Percentiles rank a stretch among this genome's conserved stretches.
These are phyloP conservation scores for Ammospiza caudacuta DNA, from an alignment of 2,113 vertebrate genomes.

Conservation along the genomic window DNA sequence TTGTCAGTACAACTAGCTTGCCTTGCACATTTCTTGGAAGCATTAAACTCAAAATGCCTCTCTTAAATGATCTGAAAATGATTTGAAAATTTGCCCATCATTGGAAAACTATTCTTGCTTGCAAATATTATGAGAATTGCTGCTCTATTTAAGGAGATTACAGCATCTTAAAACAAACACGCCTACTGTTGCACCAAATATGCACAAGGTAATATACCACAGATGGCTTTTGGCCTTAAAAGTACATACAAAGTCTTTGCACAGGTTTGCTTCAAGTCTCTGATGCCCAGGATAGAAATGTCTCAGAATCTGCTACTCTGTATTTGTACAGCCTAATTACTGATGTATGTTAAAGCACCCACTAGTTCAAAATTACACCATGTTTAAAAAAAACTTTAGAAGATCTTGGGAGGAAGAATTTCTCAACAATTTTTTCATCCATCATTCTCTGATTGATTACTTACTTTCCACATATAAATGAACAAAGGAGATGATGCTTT, in stretches of 20 bases:
- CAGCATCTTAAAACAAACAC: not conserved
- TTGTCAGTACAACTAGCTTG: not conserved
- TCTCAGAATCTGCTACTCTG: not conserved
- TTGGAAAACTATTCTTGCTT: not conserved
- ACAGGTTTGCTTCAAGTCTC: not conserved
- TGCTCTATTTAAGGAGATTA: not conserved
- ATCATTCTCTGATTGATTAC: not conserved
- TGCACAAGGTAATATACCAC: not conserved
- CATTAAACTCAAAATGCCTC: not conserved
- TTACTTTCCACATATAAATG: not conserved
- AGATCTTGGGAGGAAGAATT: not conserved
- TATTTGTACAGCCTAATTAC: not conserved
- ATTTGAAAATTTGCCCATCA: not conserved
- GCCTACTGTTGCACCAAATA: not conserved
- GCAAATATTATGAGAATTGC: not conserved
- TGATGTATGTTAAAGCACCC: not conserved
- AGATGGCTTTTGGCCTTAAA: not conserved
- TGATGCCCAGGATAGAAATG: not conserved
- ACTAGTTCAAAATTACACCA: not conserved
- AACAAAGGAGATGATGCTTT: not conserved
- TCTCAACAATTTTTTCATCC: not conserved
- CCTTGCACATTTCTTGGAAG: not conserved
- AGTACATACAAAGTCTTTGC: not conserved
- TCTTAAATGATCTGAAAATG: not conserved
- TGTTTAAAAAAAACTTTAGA: not conserved